Evolutionary conservation across 2,113 vertebrate genomes (phyloP).

Genomic region (Sminthopsis crassicaudata): DNA sequence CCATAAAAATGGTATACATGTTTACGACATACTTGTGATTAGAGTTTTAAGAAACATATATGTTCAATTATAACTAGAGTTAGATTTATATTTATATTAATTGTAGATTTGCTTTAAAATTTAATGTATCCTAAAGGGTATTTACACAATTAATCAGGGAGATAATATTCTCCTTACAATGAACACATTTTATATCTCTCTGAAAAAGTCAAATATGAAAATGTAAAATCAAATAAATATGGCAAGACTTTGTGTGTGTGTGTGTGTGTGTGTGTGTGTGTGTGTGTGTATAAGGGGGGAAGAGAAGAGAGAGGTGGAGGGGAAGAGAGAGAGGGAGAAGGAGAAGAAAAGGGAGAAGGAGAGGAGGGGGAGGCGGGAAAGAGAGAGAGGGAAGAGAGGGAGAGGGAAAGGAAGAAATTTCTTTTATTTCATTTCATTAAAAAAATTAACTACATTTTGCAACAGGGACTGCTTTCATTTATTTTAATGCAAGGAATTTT

Average conservation of each 20-base stretch:
- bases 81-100: constrained; percentile 30
- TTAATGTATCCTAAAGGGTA: constrained; percentile 10
- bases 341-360: too few species aligned
- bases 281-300: too few species aligned
- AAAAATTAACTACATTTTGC: constrained; percentile 37
- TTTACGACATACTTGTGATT: constrained; percentile 46
- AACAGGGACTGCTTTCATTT: neutral
- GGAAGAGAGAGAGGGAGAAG: too few species aligned
- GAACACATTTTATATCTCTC: constrained; percentile 28
- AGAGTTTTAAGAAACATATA: neutral
- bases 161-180: neutral
- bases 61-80: constrained; percentile 46
- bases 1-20: constrained; percentile 47
- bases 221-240: constrained; percentile 36
- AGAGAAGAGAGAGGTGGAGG: too few species aligned
- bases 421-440: constrained; percentile 21
- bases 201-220: constrained; percentile 23
- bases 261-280: neutral
- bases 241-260: neutral
- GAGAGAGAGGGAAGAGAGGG: too few species aligned
- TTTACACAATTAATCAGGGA: neutral
- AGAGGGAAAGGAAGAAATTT: neutral
- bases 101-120: constrained; percentile 59
- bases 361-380: too few species aligned
- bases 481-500: constrained; percentile 3